Conservation (phyloP, 53 echinoderm and acorn worm species). For the Crossaster papposus region DNA sequence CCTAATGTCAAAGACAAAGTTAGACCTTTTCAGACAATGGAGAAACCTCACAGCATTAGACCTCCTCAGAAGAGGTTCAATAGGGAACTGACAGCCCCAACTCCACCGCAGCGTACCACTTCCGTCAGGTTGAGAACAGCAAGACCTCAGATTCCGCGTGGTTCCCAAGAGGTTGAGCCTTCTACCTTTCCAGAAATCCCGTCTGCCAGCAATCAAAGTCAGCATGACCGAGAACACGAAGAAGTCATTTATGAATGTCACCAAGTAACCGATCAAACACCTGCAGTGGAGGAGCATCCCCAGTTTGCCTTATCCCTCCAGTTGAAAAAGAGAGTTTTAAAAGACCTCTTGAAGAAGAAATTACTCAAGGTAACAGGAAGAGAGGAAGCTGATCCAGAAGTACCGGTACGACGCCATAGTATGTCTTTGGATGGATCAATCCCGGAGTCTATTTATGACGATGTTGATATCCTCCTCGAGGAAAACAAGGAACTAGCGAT, state of each 20-base stretch:
- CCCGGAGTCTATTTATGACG: constrained; percentile 20
- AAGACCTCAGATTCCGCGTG: neutral
- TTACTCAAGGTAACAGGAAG: neutral
- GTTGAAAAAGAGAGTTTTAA: neutral
- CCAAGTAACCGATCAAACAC: neutral
- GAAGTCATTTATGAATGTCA: neutral
- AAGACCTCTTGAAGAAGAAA: constrained; percentile 13
- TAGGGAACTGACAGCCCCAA: neutral
- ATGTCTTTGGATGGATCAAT: neutral
- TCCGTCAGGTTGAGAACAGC: neutral
- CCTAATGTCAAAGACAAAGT: neutral
- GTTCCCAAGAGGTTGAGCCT: neutral
- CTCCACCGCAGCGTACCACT: constrained; percentile 1
- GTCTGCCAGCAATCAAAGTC: neutral
- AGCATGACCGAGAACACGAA: neutral
- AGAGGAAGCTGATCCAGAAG: neutral
- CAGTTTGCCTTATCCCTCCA: neutral
- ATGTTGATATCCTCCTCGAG: constrained; percentile 2
- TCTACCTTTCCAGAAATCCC: neutral
- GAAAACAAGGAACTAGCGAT: neutral
- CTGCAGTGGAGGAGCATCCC: neutral
- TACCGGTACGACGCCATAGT: neutral
- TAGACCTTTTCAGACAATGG: neutral
- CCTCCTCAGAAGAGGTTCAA: neutral
- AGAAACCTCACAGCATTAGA: neutral